Percentiles rank a stretch among this genome's conserved stretches.
These are phyloP conservation scores for Sicus ferrugineus DNA, from an alignment of 2,888 invertebrate species.

Conservation along the genomic window DNA sequence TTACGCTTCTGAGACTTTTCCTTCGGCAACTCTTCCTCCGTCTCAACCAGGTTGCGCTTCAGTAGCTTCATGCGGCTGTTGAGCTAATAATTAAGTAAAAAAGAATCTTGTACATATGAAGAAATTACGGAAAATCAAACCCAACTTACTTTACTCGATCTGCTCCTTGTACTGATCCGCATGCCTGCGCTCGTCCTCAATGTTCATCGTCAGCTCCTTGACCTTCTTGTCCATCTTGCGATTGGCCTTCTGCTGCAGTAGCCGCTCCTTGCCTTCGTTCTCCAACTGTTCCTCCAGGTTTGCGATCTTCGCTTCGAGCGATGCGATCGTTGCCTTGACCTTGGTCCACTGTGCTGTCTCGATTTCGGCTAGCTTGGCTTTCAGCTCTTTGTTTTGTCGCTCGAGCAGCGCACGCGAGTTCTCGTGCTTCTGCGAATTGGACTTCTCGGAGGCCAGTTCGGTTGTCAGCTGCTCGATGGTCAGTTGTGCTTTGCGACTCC, in stretches of 20 bases:
- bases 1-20: slow-evolving; percentile 96
- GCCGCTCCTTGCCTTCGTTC: slow-evolving; percentile 91
- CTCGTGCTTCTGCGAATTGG: slow-evolving; percentile 91
- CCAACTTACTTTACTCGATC: slow-evolving; percentile 85
- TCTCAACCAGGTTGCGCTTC: slow-evolving; percentile 95
- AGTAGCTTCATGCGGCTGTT: slow-evolving; percentile 86
- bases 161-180: slow-evolving; percentile 99
- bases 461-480: no score
- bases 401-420: slow-evolving; percentile 88
- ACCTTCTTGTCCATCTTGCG: slow-evolving; percentile 94
- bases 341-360: slow-evolving; percentile 93
- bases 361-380: slow-evolving; percentile 92
- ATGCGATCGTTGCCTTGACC: slow-evolving; percentile 92
- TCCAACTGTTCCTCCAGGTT: slow-evolving; percentile 97
- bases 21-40: slow-evolving; percentile 94
- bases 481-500: no score
- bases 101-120: no score
- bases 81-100: no score
- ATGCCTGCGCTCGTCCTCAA: no score
- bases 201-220: slow-evolving; percentile 88
- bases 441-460: slow-evolving; percentile 80
- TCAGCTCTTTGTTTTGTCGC: slow-evolving; percentile 92
- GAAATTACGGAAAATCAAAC: no score
- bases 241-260: slow-evolving; percentile 86
- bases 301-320: slow-evolving; percentile 91